Percentiles rank a stretch among this genome's conserved stretches.
Conservation (phyloP, 2,797 vertebrate species). For the Onychomys torridus region DNA sequence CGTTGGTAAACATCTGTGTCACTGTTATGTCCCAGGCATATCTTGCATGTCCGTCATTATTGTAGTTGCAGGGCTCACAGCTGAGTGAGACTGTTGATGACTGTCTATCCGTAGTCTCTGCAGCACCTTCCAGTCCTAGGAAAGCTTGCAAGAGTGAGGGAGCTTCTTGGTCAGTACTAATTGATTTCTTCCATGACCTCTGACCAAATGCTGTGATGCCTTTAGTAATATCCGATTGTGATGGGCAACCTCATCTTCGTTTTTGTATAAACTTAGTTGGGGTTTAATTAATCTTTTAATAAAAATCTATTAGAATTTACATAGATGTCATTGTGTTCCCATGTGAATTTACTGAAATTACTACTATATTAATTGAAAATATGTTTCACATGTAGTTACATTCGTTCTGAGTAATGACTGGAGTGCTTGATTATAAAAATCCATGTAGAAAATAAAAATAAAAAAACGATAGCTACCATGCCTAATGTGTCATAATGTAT, state of each 20-base stretch:
- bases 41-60: background rate
- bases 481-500: background rate
- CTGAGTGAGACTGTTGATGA: background rate
- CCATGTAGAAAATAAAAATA: background rate
- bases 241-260: background rate
- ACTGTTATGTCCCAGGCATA: background rate
- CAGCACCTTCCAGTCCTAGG: background rate
- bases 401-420: background rate
- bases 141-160: background rate
- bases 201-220: background rate
- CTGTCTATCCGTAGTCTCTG: too few relatives aligned
- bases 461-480: background rate
- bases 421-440: constrained; percentile 41
- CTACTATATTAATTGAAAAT: constrained; percentile 17
- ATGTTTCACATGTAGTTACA: constrained; percentile 24
- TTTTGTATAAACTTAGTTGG: background rate
- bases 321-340: background rate
- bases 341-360: constrained; percentile 35
- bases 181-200: too few relatives aligned
- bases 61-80: background rate
- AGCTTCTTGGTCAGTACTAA: background rate
- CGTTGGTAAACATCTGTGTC: background rate
- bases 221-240: background rate
- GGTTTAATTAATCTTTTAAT: constrained; percentile 17
- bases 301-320: constrained; percentile 2